phyloP scores from a whole-genome alignment of 1,140 invertebrate genomes.

The Leptoteleia sp. region DNA sequence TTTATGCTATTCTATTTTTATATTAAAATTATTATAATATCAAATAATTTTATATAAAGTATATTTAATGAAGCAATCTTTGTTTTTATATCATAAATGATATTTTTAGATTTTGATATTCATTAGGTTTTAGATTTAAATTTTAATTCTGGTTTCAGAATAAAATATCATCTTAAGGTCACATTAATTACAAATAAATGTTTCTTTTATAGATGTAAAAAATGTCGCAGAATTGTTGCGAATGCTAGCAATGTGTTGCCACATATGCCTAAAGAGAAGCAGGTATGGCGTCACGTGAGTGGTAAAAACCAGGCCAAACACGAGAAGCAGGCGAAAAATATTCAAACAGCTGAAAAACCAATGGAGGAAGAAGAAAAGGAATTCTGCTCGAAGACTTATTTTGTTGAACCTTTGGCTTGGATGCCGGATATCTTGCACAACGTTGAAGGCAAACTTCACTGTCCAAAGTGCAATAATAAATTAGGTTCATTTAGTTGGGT shows the following conservation, averaged over 20 bases:
- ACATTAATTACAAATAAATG: too few species aligned
- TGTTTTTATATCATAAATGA: too few species aligned
- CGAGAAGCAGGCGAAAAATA: constrained; percentile 61
- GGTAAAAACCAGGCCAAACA: constrained; percentile 67
- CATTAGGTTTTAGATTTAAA: too few species aligned
- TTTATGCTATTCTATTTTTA: too few species aligned
- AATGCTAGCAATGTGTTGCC: constrained; percentile 88
- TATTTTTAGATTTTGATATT: too few species aligned
- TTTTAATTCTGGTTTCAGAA: too few species aligned
- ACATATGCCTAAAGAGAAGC: constrained; percentile 83
- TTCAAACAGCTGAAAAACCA: constrained; percentile 67
- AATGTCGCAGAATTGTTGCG: constrained; percentile 90
- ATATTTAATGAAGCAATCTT: too few species aligned
- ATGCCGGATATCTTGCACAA: constrained; percentile 87
- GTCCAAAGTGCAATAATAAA: constrained; percentile 90
- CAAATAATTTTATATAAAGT: too few species aligned
- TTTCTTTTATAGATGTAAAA: constrained; percentile 82
- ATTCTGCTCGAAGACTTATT: constrained; percentile 86
- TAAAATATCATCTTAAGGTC: too few species aligned
- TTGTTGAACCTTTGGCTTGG: constrained; percentile 91
- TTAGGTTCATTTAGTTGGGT: constrained; percentile 92
- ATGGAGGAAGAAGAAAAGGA: constrained; percentile 76
- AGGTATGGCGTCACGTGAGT: constrained; percentile 80
- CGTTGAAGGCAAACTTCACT: constrained; percentile 89
- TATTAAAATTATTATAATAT: too few species aligned